Evolutionary conservation across 2,113 vertebrate genomes (phyloP).

Genomic region (Sarotherodon lohbergeri): DNA sequence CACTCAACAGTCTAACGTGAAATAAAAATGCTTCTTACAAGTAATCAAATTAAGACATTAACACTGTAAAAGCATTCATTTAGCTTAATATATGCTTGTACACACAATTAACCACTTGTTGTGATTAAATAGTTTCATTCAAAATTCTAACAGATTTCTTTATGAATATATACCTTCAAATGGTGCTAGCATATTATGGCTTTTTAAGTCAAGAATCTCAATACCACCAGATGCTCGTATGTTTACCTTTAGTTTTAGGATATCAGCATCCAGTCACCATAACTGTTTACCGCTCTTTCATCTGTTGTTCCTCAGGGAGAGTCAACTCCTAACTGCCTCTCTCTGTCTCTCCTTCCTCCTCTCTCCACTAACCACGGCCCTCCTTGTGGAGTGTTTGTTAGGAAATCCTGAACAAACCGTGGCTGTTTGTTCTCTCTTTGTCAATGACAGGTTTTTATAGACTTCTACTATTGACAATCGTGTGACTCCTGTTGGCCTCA

Average conservation of each 20-base stretch:
- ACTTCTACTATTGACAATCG: slow-evolving; percentile 77
- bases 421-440: slow-evolving; percentile 79
- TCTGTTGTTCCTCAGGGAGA: background rate
- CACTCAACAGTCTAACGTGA: fast-evolving
- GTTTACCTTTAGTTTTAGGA: background rate
- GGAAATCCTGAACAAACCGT: slow-evolving; percentile 79
- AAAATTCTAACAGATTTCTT: background rate
- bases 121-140: background rate
- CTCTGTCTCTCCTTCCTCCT: background rate
- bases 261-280: background rate
- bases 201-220: background rate
- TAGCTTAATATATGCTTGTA: background rate
- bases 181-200: background rate
- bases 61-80: background rate
- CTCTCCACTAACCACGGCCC: slow-evolving; percentile 19
- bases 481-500: slow-evolving; percentile 71
- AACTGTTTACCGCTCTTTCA: background rate
- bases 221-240: background rate
- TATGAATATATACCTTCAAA: background rate
- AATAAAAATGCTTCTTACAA: background rate
- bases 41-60: background rate
- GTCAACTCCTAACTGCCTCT: background rate
- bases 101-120: no score
- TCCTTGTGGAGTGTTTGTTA: slow-evolving; percentile 74
- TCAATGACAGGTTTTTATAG: slow-evolving; percentile 76